phyloP scores from a whole-genome alignment of 2,113 vertebrate species.

The Laterallus jamaicensis region DNA sequence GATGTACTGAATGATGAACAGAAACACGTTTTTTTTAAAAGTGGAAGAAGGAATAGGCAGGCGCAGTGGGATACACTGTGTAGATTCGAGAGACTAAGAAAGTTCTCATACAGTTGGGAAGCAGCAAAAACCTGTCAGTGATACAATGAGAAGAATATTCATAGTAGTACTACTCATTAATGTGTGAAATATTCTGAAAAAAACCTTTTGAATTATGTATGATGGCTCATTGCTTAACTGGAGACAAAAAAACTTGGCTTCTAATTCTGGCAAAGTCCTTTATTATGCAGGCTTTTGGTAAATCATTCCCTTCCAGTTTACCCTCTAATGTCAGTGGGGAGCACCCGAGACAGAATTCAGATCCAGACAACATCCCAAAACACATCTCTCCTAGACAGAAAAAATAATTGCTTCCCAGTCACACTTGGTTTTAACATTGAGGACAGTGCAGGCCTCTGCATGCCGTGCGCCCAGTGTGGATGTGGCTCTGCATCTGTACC shows the following conservation, averaged over 20 bases:
- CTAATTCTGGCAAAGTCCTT: conserved; percentile 17
- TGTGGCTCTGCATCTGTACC: rapidly evolving
- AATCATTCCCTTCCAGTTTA: not conserved
- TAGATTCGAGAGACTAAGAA: not conserved
- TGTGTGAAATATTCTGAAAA: conserved; percentile 30
- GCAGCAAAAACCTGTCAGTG: not conserved
- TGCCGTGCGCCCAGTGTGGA: not conserved
- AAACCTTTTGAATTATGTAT: conserved; percentile 52
- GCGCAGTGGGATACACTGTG: not conserved
- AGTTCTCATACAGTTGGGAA: not conserved
- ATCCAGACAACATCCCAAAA: rapidly evolving
- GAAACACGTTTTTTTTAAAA: not conserved
- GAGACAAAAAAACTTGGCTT: not conserved
- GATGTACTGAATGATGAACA: not conserved
- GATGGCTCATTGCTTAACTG: not conserved
- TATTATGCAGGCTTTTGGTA: not conserved
- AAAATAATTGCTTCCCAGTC: not conserved
- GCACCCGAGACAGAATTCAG: not conserved
- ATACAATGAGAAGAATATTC: conserved; percentile 32
- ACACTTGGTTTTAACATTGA: not conserved
- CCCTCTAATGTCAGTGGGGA: not conserved
- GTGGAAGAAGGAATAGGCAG: not conserved
- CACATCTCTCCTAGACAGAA: rapidly evolving
- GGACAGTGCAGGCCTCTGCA: not conserved
- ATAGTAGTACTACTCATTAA: conserved; percentile 39